Base-by-base conservation (phyloP, 2,797 vertebrate genomes). In the Epinephelus malabaricus region DNA sequence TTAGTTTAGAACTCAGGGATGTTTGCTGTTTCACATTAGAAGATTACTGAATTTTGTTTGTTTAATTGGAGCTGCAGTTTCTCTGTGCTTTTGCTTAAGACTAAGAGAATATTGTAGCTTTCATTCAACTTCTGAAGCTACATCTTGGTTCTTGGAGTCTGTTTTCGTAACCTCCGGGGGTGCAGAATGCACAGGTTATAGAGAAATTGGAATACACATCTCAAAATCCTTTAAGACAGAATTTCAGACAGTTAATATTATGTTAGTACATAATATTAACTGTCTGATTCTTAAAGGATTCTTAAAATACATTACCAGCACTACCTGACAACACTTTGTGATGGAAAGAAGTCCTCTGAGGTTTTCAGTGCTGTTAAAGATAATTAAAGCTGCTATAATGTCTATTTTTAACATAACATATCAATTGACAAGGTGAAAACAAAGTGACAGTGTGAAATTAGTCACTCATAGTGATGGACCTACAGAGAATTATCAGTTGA, bases 21-120 rank as follows among this genome's bases (percentile, higher is more conserved):
- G 11, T 62, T 73, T 54, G 63, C 54, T 59, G 49, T 40, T 49
- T 73, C 27, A 73, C 58, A 60, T 38, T 15, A 43, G 3, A 59
- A 13, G 3, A 1, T 53, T 11, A 3, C 1, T 34, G 27, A 23
- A 15, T 60, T 65, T 17, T 76, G 13, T 43, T 40, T 45, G 14
- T 38, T 14, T 43, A 34, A 27, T 17, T 56, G 25, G 18, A 70
- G 49, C 21, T 34, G 23, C 3, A 40, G 3, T 4, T 15, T 8
- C 9, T 0, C 6, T 13, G 5, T 45, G 12, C 6, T 46, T 56
- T 18, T 13, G 1, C 55, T 25, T 14, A 1, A 67, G 51, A 53
- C 63, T 3, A 34, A 55, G 17, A 38, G 8, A 11, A 12, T 40
- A 11, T 1, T 50, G 6, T 12, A 38, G 18, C 2, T 60, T 19